Evolutionary conservation across 30 jellyfish, hydroid and myxozoan species (phyloP), one percentile per base, ranked within the genome.

Genomic region (Pseudorhiza aurosa): DNA sequence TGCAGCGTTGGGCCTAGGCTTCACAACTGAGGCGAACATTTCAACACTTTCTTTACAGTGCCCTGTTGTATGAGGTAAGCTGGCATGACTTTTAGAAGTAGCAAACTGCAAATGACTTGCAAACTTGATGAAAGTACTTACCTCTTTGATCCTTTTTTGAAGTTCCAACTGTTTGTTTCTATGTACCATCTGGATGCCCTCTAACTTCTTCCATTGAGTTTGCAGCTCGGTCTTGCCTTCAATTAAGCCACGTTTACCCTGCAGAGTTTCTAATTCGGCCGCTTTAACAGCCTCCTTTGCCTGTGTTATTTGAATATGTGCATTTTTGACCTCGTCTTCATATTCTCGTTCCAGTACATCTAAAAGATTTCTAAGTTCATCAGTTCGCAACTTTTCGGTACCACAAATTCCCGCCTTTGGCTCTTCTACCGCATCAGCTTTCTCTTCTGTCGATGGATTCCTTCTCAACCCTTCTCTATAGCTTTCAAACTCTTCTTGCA

Each of bases 241-340:
- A 45, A 74, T 72, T 44, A 90, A 49, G 22, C 96, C 98, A 15
- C 91, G 95, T 70, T 90, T 90, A 6, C 98, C 98, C 30, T 83
- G 95, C 37, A 90, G 89, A 8, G 98, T 84, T 15, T 75, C 98
- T 76, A 75, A 31, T 72, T 90, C 98, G 1, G 98, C 98, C 25
- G 87, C 51, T 27, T 84, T 83, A 37, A 90, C 88, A 42, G 94
- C 90, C 58, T 84, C 98, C 70, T 90, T 90, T 24, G 96, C 98
- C 72, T 83, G 90, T 65, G 59, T 26, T 10, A 90, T 79, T 51
- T 90, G 96, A 40, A 62, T 90, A 6, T 90, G 98, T 4, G 98
- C 89, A 26, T 30, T 40, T 68, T 90, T 90, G 17, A 83, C 89
- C 74, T 92, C 98, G 47, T 90, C 98, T 37, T 72, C 98, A 56